phyloP scores from a whole-genome alignment of 1,140 invertebrate genomes.

The Charaxes varanes region DNA sequence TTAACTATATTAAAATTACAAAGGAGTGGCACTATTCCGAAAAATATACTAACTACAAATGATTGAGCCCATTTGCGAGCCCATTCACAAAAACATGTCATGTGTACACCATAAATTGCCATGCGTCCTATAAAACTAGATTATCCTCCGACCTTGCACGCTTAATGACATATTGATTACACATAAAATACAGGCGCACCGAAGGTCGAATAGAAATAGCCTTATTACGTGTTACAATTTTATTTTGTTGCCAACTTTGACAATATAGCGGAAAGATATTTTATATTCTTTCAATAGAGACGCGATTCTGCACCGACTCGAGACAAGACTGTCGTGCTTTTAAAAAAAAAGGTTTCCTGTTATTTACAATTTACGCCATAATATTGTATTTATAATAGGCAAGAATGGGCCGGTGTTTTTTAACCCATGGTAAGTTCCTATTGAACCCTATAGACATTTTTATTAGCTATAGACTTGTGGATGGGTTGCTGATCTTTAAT shows the following conservation, averaged over 20 bases:
- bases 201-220: slow-evolving; percentile 11
- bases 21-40: too few relatives aligned
- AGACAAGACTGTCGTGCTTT: not conserved
- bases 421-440: too few relatives aligned
- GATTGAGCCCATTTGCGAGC: not conserved
- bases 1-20: too few relatives aligned
- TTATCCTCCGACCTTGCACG: slow-evolving; percentile 14
- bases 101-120: slow-evolving; percentile 14
- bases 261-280: not conserved
- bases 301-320: not conserved
- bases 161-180: slow-evolving; percentile 19
- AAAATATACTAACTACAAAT: too few relatives aligned
- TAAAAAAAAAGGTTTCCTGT: not conserved
- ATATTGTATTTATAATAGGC: too few relatives aligned
- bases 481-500: too few relatives aligned
- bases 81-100: slow-evolving; percentile 14
- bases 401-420: too few relatives aligned
- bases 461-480: too few relatives aligned
- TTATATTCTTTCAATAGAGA: not conserved
- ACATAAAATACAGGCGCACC: slow-evolving; percentile 10
- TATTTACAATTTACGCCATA: not conserved
- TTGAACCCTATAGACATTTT: too few relatives aligned
- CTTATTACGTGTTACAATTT: slow-evolving; percentile 6
- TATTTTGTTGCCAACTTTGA: slow-evolving; percentile 4
- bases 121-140: slow-evolving; percentile 18